Evolutionary conservation across 2,888 invertebrate species (phyloP).

Genomic region (Nomada hirtipes): DNA sequence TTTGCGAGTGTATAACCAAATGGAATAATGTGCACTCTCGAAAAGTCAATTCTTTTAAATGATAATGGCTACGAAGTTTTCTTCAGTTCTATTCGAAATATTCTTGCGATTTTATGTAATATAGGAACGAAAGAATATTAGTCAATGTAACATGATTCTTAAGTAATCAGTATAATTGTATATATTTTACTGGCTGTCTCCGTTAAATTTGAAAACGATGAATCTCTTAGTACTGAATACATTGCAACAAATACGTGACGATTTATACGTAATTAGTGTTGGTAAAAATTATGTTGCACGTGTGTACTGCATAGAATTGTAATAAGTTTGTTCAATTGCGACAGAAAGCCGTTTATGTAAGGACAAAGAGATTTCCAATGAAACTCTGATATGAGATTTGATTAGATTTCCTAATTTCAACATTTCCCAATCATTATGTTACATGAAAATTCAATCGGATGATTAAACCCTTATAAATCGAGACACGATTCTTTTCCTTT

Average conservation of each 20-base stretch:
- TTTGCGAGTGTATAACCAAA: neutral
- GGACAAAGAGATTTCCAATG: constrained; percentile 38
- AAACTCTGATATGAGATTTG: constrained; percentile 29
- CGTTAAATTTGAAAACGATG: too few species aligned
- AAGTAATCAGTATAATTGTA: too few species aligned
- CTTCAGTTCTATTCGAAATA: neutral
- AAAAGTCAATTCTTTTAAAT: neutral
- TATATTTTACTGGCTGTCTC: too few species aligned
- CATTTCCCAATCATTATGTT: constrained; percentile 12
- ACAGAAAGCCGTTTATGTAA: constrained; percentile 15
- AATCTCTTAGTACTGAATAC: neutral
- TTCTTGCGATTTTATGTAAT: neutral
- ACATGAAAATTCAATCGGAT: constrained; percentile 13
- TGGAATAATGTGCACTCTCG: neutral
- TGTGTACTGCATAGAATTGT: neutral
- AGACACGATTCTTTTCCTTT: neutral
- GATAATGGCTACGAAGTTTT: too few species aligned
- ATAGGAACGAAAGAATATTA: neutral
- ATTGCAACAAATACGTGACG: neutral
- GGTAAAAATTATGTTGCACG: neutral
- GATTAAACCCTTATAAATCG: neutral
- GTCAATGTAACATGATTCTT: too few species aligned
- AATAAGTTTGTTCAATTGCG: too few species aligned
- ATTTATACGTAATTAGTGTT: neutral
- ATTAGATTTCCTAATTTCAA: neutral